Evolutionary conservation across 92 coral and sea anemone species (phyloP).

Genomic region (Isaurus tuberculatus): DNA sequence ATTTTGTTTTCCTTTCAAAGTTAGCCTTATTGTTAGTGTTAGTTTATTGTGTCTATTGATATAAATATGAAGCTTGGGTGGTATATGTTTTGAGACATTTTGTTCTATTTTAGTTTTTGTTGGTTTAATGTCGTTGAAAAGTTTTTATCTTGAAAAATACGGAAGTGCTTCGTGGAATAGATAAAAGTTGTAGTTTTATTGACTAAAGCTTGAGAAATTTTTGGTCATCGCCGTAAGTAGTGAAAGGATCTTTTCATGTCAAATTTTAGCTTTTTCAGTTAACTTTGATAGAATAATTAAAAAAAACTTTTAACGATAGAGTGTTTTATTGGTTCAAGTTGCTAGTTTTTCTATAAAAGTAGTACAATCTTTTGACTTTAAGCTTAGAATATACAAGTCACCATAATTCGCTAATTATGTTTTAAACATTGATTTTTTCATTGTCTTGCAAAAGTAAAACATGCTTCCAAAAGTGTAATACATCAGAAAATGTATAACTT

Average conservation of each 20-base stretch:
- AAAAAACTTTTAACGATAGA: background rate
- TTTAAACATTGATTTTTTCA: background rate
- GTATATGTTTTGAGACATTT: background rate
- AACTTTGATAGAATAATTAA: background rate
- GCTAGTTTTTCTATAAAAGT: background rate
- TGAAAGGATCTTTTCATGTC: too few relatives aligned
- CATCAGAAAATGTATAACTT: background rate
- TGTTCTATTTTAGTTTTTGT: too few relatives aligned
- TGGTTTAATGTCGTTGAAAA: too few relatives aligned
- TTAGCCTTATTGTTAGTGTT: background rate
- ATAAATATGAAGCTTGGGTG: background rate
- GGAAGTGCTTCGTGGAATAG: too few relatives aligned
- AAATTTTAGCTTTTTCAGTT: too few relatives aligned
- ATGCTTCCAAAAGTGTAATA: background rate
- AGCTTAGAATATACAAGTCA: background rate
- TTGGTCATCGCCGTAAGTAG: too few relatives aligned
- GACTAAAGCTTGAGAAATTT: too few relatives aligned
- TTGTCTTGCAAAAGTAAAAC: constrained; percentile 5
- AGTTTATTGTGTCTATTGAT: background rate
- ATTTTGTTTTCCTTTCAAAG: background rate
- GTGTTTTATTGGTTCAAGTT: too few relatives aligned
- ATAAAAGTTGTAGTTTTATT: too few relatives aligned
- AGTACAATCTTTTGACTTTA: background rate
- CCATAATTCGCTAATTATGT: background rate
- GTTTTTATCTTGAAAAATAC: too few relatives aligned